Evolutionary conservation across 2,888 invertebrate genomes (phyloP), one percentile per base, ranked within the genome.

Genomic region (Caenorhabditis auriculariae): DNA sequence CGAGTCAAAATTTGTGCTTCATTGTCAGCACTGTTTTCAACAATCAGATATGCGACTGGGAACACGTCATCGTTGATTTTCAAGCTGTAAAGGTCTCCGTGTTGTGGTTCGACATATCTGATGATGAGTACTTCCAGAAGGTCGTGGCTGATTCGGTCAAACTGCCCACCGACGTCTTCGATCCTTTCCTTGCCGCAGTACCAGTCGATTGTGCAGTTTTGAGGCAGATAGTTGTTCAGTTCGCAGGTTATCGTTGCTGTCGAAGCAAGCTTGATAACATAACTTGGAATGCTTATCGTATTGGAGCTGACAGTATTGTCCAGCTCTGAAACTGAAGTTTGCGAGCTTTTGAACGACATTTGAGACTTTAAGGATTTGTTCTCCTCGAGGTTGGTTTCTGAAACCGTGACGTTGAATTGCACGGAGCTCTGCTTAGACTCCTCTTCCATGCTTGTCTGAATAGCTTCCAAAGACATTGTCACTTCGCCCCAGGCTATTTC

Each of bases 181-280:
- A 79, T 50, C 41, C 65, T 64, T 21, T 73, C 54, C 45, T 75
- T 73, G 7, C 76, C 78, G 42, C 71, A 62, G 38, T 58, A 77
- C 78, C 78, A 78, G 15, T 73, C 72, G 43, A 78, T 76, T 2
- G 54, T 46, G 29, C 66, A 58, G 47, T 74, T 52, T 43, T 71
- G 61, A n/a, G 70, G 71, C n/a, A 71, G 59, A 46, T 69, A 73
- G 44, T 72, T 75, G 57, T 79, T 77, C 37, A 81, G 60, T 44
- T 80, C 80, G 51, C 80, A 81, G 2, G 79, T 81, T 43, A 80
- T 81, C 0, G 76, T 75, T 0, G 80, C 80, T 0, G 79, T 80
- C 0, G 76, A 75, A 37, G 75, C 76, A 44, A 69, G 52, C 54
- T 79, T 75, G 46, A 80, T 76, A 3, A 78, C 71, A 46, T 80